Conservation (phyloP, 2,113 vertebrate genomes). For the Neotragus pygmaeus region DNA sequence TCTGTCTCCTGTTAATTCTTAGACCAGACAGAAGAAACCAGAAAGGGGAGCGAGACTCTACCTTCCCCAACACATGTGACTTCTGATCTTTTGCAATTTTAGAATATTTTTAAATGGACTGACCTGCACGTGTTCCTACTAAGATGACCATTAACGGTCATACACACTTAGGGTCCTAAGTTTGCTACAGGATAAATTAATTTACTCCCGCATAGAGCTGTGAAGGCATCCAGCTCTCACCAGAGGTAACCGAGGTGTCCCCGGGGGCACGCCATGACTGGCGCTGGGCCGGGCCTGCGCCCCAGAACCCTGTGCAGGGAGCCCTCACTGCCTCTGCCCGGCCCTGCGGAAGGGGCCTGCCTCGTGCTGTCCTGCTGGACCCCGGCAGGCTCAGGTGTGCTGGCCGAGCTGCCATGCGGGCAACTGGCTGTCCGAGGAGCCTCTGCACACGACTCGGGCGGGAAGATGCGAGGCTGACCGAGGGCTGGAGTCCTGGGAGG, state of each 20-base stretch:
- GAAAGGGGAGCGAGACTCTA: neutral
- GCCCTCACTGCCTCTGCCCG: rapidly evolving
- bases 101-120: neutral
- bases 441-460: rapidly evolving
- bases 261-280: rapidly evolving
- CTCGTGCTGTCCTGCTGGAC: neutral
- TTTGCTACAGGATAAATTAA: neutral
- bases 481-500: neutral
- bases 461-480: neutral
- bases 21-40: neutral
- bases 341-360: neutral
- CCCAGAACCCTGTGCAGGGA: neutral
- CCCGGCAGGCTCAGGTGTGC: neutral
- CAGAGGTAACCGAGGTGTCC: neutral
- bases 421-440: neutral
- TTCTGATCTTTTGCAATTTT: neutral
- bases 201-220: neutral
- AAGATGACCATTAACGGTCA: neutral
- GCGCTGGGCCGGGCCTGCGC: neutral
- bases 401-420: neutral
- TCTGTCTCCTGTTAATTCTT: neutral
- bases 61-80: neutral
- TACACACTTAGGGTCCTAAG: rapidly evolving
- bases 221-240: neutral
- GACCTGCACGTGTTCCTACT: neutral